A percentile compares a stretch with the other conserved stretches of the same genome.
Evolutionary conservation across 1,140 invertebrate genomes (phyloP).

Genomic region (Heliothis virescens): DNA sequence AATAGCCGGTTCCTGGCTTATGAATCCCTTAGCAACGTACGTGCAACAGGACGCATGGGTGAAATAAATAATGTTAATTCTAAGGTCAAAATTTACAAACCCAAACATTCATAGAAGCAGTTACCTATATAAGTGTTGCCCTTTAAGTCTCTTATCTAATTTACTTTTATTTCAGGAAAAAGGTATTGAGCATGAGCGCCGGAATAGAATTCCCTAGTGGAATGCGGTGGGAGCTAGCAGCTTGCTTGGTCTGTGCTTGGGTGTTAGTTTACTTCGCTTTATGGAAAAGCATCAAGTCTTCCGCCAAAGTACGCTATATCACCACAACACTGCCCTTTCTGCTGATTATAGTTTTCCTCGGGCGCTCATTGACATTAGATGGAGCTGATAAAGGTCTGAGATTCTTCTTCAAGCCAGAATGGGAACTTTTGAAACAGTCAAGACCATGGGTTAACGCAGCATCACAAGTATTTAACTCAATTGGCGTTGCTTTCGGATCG

Average conservation of each 20-base stretch:
- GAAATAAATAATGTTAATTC: too few relatives aligned
- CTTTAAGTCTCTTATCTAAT: too few relatives aligned
- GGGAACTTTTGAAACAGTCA: conserved; percentile 93
- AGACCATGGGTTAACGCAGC: conserved; percentile 97
- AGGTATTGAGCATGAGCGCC: conserved; percentile 93
- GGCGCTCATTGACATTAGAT: conserved; percentile 92
- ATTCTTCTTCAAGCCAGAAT: conserved; percentile 95
- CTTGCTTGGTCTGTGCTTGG: conserved; percentile 95
- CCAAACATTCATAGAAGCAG: too few relatives aligned
- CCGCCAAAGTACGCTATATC: conserved; percentile 94
- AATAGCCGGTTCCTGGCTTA: not conserved
- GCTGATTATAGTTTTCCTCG: conserved; percentile 93
- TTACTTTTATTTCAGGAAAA: conserved; percentile 88
- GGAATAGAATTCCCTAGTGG: conserved; percentile 94
- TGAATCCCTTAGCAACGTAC: too few relatives aligned
- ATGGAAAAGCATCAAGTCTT: conserved; percentile 96
- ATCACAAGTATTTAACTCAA: conserved; percentile 97
- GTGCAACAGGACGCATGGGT: too few relatives aligned
- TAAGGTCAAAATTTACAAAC: too few relatives aligned
- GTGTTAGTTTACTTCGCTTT: conserved; percentile 96
- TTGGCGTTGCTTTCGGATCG: conserved; percentile 96
- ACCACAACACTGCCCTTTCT: conserved; percentile 95
- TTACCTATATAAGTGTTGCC: too few relatives aligned
- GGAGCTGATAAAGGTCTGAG: conserved; percentile 92
- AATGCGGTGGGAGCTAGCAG: conserved; percentile 94